phyloP scores from a whole-genome alignment of 2,113 vertebrate species.

The Peromyscus leucopus region DNA sequence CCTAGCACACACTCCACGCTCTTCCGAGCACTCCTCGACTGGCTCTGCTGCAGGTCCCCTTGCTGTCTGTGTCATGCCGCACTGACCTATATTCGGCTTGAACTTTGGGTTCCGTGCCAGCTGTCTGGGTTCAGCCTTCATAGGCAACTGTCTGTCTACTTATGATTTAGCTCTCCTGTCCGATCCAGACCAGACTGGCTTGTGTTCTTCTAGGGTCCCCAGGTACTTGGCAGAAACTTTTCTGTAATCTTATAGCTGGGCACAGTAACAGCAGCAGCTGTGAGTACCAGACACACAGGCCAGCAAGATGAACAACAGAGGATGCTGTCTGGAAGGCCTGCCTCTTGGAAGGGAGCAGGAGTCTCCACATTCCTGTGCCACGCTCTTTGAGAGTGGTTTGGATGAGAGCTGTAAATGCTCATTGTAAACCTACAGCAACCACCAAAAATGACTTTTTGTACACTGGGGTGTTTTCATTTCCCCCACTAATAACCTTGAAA shows the following conservation, averaged over 20 bases:
- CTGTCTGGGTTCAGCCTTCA: background rate
- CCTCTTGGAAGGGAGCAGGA: too few species aligned
- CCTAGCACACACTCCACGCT: background rate
- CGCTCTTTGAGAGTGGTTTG: background rate
- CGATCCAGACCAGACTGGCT: background rate
- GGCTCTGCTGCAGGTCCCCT: background rate
- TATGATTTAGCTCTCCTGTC: background rate
- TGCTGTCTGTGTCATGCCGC: accelerated
- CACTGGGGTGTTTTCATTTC: background rate
- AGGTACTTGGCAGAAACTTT: background rate
- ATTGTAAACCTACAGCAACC: background rate
- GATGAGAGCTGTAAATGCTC: background rate
- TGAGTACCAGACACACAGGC: background rate
- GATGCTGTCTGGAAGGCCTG: background rate
- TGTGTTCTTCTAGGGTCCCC: background rate
- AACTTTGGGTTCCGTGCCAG: background rate
- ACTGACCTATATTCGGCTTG: background rate
- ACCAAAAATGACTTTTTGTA: background rate
- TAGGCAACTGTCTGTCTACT: background rate
- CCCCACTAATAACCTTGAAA: background rate
- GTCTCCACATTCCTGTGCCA: background rate
- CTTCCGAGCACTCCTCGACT: background rate
- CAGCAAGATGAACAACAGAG: background rate
- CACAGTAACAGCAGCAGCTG: background rate
- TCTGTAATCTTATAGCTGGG: background rate